Evolutionary conservation across 2,113 vertebrate genomes (phyloP).

Genomic region (Tauraco erythrolophus): DNA sequence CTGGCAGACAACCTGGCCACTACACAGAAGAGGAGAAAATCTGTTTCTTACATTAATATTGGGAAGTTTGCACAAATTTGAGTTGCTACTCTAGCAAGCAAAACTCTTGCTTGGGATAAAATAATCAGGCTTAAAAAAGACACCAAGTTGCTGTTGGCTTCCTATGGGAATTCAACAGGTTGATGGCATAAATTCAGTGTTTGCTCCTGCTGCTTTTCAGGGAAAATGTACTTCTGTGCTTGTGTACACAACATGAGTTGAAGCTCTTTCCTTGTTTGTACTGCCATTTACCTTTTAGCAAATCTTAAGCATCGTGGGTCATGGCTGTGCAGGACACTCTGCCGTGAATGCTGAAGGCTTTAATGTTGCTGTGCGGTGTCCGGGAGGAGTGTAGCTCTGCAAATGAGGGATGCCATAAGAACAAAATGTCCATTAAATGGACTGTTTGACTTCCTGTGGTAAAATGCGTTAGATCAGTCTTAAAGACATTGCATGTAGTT

Average conservation of each 20-base stretch:
- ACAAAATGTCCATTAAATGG: background rate
- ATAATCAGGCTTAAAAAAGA: background rate
- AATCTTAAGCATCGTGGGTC: too few species aligned
- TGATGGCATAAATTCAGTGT: background rate
- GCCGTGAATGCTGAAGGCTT: background rate
- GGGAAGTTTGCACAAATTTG: background rate
- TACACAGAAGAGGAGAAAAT: background rate
- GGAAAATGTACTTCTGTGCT: background rate
- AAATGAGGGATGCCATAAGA: rapidly evolving
- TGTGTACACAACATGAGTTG: background rate
- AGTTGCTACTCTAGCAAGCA: background rate
- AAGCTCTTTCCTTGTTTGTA: background rate
- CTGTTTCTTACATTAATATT: background rate
- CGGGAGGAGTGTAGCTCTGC: background rate
- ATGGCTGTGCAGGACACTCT: background rate
- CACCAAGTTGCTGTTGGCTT: background rate
- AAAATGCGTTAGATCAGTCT: background rate
- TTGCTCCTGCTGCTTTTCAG: background rate
- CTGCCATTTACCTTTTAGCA: background rate
- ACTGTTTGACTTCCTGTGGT: too few species aligned
- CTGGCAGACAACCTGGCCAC: background rate
- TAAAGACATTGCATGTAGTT: rapidly evolving
- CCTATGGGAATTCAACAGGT: background rate
- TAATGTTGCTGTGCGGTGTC: rapidly evolving
- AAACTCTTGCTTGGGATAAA: background rate